A percentile compares a stretch with the other conserved stretches of the same genome.
Conservation (phyloP, 2,113 vertebrate genomes). For the Tupaia tana region DNA sequence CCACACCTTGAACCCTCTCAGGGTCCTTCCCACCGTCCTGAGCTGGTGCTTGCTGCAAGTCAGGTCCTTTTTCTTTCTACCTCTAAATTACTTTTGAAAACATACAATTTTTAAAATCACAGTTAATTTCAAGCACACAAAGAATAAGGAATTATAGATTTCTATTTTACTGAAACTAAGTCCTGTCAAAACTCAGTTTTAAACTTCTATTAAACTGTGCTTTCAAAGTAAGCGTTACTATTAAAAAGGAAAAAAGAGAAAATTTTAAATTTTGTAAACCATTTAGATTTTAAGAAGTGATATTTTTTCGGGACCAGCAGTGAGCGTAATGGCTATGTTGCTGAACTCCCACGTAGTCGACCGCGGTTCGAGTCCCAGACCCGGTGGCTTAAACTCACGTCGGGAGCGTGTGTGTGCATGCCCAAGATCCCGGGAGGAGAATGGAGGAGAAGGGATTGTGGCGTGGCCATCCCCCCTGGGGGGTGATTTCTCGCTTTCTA, state of each 20-base stretch:
- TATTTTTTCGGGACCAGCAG: not conserved
- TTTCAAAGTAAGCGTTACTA: slow-evolving; percentile 32
- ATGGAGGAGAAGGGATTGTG: no score
- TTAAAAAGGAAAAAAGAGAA: not conserved
- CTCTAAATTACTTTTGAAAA: not conserved
- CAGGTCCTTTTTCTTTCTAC: not conserved
- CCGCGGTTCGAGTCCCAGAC: no score
- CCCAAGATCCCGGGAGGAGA: no score
- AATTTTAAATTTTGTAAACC: not conserved
- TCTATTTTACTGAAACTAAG: slow-evolving; percentile 50
- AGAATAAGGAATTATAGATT: not conserved
- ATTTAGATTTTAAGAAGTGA: slow-evolving; percentile 41
- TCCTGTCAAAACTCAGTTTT: slow-evolving; percentile 3
- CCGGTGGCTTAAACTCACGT: no score
- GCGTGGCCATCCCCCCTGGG: no score
- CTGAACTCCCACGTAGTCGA: no score
- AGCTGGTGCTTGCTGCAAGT: not conserved
- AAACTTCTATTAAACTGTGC: slow-evolving; percentile 31
- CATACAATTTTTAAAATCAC: not conserved
- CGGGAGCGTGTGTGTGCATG: no score
- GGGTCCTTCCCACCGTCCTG: not conserved
- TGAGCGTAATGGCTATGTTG: no score
- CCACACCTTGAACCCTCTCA: not conserved
- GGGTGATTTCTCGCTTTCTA: no score
- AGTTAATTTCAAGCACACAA: slow-evolving; percentile 35